Base-by-base conservation (phyloP, 1,140 invertebrate genomes). In the Papilio polyxenes region DNA sequence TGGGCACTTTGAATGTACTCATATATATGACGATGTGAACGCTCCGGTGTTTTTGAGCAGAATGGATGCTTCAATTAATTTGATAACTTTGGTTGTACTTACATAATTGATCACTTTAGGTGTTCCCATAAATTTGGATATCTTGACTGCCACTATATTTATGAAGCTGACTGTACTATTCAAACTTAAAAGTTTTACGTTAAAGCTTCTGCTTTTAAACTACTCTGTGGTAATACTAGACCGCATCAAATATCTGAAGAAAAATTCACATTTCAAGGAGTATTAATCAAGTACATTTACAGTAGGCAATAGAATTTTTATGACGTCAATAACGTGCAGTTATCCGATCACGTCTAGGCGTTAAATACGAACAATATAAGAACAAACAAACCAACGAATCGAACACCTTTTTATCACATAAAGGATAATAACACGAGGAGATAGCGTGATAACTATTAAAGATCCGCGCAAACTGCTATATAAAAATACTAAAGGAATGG, bases 401-500 rank as follows among this genome's bases (percentile, higher is more conserved):
- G 40, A 82, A 79, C 49, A 81, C 75, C 48, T 31, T n/a, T 77
- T 77, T 77, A 77, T 77, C 20, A 51, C 75, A 77, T 51, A 23
- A 77, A 20, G 44, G 75, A 77, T 77, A 51, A 77, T 84, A 74
- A 80, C 72, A 75, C 81, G 80, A 84, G 82, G 84, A 86, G 85
- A 87, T 76, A 86, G 82, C 83, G 84, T 85, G 87, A 92, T 88
- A 89, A 89, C 84, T 87, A 89, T 89, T 87, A 72, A 83, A 87
- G 85, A 87, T 85, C 89, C 86, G 82, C 85, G 85, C 65, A 85
- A 89, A 86, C 84, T 88, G 87, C 83, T 88, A 86, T 89, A 91
- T 91, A 92, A 92, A 93, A 85, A 90, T 90, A 83, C 83, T 86
- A 89, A 91, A 92, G 85, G 87, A 90, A 90, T 85, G 85, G 65